Evolutionary conservation across 2,888 invertebrate genomes (phyloP), one percentile per base, ranked within the genome.

Genomic region (Plagodis dolabraria): DNA sequence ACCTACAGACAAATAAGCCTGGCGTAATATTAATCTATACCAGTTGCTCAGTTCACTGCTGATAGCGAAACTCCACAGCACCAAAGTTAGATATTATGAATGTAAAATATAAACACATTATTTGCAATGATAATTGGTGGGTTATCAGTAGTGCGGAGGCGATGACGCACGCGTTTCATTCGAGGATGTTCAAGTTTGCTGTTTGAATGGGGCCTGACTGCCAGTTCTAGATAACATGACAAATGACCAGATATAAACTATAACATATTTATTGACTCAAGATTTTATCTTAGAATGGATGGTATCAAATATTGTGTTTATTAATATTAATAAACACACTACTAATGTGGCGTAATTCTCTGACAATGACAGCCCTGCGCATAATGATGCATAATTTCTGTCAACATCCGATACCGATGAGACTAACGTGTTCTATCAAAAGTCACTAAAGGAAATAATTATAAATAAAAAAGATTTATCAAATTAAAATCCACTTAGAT

Each of bases 51-150:
- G 75, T 42, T 51, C 47, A 55, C 43, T 68, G 69, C 74, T 73
- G 77, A 83, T 85, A 74, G 80, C 84, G 81, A 84, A 85, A 83
- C 85, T 87, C 81, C 76, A 78, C 76, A 71, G 68, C 74, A 74
- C 75, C 77, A 72, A 55, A 65, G 75, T 75, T 77, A 83, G 78
- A 86, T 84, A 84, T 60, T 78, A 81, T 85, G 7, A 10, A 40
- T 85, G 80, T 87, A 85, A 83, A 79, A 77, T 74, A 77, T 74
- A 86, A 86, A 86, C 83, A 88, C 76, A 85, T 86, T 88, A 92
- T 92, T 92, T 90, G 92, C 91, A 90, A 90, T 92, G 91, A 92
- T 92, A 91, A 81, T 80, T 80, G 83, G 80, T 84, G 79, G 83
- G 79, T 83, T 92, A 92, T 92, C 92, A 90, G 85, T 75, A 72